Evolutionary conservation across 2,797 vertebrate species (phyloP).

Genomic region (Crenichthys baileyi): DNA sequence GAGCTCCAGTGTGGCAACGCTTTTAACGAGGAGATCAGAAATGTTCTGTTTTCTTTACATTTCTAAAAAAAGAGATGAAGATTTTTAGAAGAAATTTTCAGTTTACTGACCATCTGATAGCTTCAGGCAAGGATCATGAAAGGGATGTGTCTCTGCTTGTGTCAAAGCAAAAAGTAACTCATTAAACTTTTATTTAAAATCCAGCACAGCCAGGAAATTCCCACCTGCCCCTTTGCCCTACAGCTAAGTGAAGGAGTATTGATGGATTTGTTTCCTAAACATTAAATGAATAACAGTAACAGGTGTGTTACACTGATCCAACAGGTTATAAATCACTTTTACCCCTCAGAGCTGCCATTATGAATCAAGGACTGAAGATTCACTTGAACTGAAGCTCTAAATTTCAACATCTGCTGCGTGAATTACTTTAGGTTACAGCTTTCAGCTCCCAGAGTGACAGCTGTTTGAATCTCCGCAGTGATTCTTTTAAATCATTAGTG

Average conservation of each 20-base stretch:
- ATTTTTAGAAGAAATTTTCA: not conserved
- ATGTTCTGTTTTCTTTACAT: not conserved
- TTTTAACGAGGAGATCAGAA: not conserved
- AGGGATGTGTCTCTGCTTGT: not conserved
- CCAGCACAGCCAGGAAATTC: not conserved
- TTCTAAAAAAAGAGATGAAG: not conserved
- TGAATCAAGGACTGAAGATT: conserved; percentile 14
- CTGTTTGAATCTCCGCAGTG: conserved; percentile 19
- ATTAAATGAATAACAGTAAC: conserved; percentile 13
- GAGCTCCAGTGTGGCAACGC: not conserved
- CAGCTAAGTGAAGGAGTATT: not conserved
- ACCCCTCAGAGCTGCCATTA: not conserved
- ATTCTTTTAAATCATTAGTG: conserved; percentile 57
- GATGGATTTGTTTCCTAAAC: conserved; percentile 1
- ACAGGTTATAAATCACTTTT: conserved; percentile 33
- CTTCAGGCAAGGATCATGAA: not conserved
- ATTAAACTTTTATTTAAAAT: not conserved
- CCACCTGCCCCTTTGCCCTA: not conserved
- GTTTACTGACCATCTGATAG: not conserved
- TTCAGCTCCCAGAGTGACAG: conserved; percentile 39
- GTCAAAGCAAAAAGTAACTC: not conserved
- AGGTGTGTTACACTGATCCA: conserved; percentile 26
- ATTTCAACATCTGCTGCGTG: not conserved
- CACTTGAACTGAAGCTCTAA: conserved; percentile 6
- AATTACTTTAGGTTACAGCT: conserved; percentile 14